Percentiles rank a stretch among this genome's conserved stretches.
Conservation (phyloP, 2,888 invertebrate genomes). For the Agrotis ipsilon region DNA sequence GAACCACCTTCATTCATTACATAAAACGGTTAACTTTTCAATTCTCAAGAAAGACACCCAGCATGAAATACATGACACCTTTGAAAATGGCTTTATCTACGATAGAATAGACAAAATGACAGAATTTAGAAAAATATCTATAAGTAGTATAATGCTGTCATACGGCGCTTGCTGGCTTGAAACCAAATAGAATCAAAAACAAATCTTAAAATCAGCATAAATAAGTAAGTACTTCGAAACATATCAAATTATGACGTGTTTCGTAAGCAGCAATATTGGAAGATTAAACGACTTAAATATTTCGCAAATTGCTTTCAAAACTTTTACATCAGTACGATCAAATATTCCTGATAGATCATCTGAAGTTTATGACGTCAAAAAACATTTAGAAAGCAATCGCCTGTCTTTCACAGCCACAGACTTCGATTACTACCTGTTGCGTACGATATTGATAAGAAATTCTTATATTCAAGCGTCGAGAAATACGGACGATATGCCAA, state of each 20-base stretch:
- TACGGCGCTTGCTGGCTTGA: neutral
- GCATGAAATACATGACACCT: too few species aligned
- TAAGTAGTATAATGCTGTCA: too few species aligned
- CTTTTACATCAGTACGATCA: conserved; percentile 1
- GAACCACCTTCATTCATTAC: too few species aligned
- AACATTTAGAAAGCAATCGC: conserved; percentile 47
- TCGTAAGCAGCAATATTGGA: neutral
- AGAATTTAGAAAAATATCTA: too few species aligned
- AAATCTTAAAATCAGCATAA: neutral
- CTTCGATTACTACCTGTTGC: conserved; percentile 55
- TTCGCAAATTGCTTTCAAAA: conserved; percentile 10
- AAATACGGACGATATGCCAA: conserved; percentile 4
- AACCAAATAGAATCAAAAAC: neutral
- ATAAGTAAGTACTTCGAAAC: neutral
- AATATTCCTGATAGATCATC: conserved; percentile 27
- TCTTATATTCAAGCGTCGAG: neutral
- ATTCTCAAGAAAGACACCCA: too few species aligned
- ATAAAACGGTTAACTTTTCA: too few species aligned
- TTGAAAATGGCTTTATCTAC: neutral
- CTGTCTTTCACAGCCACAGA: conserved; percentile 42
- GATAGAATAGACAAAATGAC: too few species aligned
- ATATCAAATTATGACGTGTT: neutral
- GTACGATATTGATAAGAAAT: conserved; percentile 32
- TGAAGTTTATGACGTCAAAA: conserved; percentile 32
- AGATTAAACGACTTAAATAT: conserved; percentile 14